Evolutionary conservation across 2,113 vertebrate genomes (phyloP), one percentile per base, ranked within the genome.

Genomic region (Pygoscelis adeliae): DNA sequence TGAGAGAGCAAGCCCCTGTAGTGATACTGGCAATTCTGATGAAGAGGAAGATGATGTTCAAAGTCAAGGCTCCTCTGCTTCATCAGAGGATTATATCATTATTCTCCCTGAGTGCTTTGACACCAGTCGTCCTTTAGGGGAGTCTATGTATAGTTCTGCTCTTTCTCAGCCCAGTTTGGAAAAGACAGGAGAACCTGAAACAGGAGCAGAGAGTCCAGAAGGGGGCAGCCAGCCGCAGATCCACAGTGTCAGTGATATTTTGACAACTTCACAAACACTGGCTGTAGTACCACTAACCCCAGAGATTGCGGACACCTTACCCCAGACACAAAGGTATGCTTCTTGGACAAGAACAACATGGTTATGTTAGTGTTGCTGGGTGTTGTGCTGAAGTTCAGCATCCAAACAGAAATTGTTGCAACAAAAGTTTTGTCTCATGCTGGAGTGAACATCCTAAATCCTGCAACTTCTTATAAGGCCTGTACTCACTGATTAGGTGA

Each of bases 51-150:
- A 96, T 38, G 99, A 99, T 91, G 89, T 91, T 44, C 98, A 98
- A 88, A 99, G 99, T 94, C 99, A 99, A 92, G 98, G 98, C 32
- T 99, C 99, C 36, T 99, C 99, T 46, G 97, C 99, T 34, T 99
- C 99, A 9, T 99, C 99, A 1, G 99, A 99, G 96, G 99, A 99
- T 94, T 99, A 99, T 78, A 99, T 99, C 97, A 99, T 99, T 50
- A 98, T 99, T 93, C 98, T 99, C 46, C 99, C 99, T 0, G 99
- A 99, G 93, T 99, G 99, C 96, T 99, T 99, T 73, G 99, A 99
- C 94, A 99, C 99, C 52, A 99, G 98, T 66, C 99, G 99, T 44
- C 99, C 99, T 5, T 97, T 99, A 17, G 99, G 99, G 27, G 99
- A 99, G 89, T 99, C 99, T 72, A 99, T 99, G 99, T 99, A 99